Evolutionary conservation across 2,797 vertebrate species (phyloP), one percentile per base, ranked within the genome.

Genomic region (Phataginus tetradactyla): DNA sequence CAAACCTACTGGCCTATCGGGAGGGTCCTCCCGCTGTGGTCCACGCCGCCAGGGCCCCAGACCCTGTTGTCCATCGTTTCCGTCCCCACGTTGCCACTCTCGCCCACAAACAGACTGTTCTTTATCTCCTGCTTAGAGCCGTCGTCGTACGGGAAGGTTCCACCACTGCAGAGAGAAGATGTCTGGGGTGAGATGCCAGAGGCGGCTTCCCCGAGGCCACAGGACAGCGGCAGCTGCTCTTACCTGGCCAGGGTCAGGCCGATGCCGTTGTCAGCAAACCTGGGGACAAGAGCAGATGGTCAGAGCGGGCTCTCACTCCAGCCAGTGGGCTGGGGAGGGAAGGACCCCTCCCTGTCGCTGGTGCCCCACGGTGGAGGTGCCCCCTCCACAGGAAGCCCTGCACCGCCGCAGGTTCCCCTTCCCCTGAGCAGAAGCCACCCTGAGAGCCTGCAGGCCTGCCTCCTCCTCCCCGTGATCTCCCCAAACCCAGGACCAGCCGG

Each of bases 251-350:
- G 98, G 37, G 99, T 99, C 92, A 99, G 99, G 57, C 99, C 99
- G 23, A 99, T 99, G 87, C 99, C 99, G 0, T 99, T 99, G 98
- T 99, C 99, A 93, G 99, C 99, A 98, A 99, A 99, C 98, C 99
- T 99, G 97, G 69, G 55, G 87, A 92, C 59, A 45, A 97, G 96
- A 94, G 78, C 55, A 96, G 89, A 90, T 3, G 1, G 42, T 94
- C 27, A 96, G 92, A 32, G 4, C 7, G 0, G 1, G 20, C 13
- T 42, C 49, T 34, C 25, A 1, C 39, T 23, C 5, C 53, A 21
- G 45, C 49, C 9, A 29, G 27, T 57, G 25, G 51, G 37, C 0
- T 0, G 1, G 4, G 5, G 29, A 4, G 34, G 59, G 13, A 49
- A 72, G 34, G 64, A 8, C 34, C 5, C 25, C 42, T 37, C 45